These are phyloP conservation scores for Geotrupes spiniger DNA, from an alignment of 2,888 invertebrate species.

Conservation along the genomic window DNA sequence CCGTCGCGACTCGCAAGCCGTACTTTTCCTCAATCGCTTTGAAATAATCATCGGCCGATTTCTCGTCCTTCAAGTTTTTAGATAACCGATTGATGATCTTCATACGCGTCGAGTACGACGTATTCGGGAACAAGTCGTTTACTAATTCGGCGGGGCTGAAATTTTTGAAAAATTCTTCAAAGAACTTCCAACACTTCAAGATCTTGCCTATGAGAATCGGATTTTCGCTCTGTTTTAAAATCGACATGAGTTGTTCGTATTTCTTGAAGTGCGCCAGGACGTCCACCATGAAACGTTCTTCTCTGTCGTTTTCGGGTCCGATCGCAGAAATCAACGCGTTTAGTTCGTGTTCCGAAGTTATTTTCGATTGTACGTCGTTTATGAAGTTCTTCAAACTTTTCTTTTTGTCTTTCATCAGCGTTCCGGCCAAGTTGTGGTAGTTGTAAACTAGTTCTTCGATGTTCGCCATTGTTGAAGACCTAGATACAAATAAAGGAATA, in stretches of 20 bases:
- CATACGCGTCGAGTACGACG: constrained; percentile 19
- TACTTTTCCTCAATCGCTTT: constrained; percentile 18
- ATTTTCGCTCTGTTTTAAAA: constrained; percentile 18
- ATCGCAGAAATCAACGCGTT: constrained; percentile 13
- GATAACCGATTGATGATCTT: constrained; percentile 19
- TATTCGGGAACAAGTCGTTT: constrained; percentile 19
- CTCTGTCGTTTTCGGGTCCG: constrained; percentile 14
- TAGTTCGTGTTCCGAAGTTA: constrained; percentile 6
- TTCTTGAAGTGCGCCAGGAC: constrained; percentile 17
- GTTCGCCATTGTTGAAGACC: background rate
- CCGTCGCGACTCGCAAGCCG: constrained; percentile 18
- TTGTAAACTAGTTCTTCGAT: constrained; percentile 8
- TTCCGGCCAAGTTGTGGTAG: constrained; percentile 13
- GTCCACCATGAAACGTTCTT: constrained; percentile 23
- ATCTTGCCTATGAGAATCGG: constrained; percentile 17
- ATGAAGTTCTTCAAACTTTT: constrained; percentile 18
- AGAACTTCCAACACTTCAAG: constrained; percentile 14
- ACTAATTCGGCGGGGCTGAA: constrained; percentile 9
- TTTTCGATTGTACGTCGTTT: background rate
- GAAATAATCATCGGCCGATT: constrained; percentile 19
- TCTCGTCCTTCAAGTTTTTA: constrained; percentile 15
- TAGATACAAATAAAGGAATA: background rate
- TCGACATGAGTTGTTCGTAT: constrained; percentile 13
- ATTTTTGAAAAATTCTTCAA: constrained; percentile 14
- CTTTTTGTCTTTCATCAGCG: constrained; percentile 12